phyloP scores from a whole-genome alignment of 2,888 invertebrate genomes.

The Protonemura montana region DNA sequence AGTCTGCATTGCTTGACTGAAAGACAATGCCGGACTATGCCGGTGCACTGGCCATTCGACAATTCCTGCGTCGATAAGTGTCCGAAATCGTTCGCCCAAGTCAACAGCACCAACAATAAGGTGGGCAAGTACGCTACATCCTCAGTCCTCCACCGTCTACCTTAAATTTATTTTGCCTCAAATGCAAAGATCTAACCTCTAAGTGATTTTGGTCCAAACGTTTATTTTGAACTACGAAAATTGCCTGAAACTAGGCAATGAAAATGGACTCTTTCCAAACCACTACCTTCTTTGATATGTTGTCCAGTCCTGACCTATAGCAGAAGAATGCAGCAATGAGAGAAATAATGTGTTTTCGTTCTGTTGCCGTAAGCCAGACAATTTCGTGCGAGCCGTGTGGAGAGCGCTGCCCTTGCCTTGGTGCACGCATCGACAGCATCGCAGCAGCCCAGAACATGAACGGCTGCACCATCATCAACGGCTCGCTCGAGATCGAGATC shows the following conservation, averaged over 20 bases:
- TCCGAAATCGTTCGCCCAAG: constrained; percentile 65
- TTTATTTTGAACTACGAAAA: no score
- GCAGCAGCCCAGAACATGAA: constrained; percentile 71
- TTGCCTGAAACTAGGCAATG: no score
- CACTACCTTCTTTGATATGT: no score
- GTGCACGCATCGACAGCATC: constrained; percentile 69
- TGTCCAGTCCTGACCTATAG: no score
- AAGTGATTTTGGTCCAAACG: no score
- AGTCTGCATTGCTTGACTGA: constrained; percentile 75
- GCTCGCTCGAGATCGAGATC: constrained; percentile 75
- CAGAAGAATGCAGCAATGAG: no score
- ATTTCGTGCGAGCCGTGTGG: constrained; percentile 54
- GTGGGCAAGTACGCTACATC: constrained; percentile 45
- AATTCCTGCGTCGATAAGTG: constrained; percentile 72
- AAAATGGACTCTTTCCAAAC: no score
- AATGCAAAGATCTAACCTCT: no score
- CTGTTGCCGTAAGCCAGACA: constrained; percentile 48
- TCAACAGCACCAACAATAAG: constrained; percentile 53
- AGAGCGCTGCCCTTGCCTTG: constrained; percentile 60
- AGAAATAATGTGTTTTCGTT: no score
- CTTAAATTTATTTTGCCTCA: no score
- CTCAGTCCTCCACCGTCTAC: no score
- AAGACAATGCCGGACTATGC: constrained; percentile 68
- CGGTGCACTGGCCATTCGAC: constrained; percentile 66
- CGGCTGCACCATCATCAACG: constrained; percentile 81